Conservation (phyloP, 2,797 vertebrate genomes). For the Falco columbarius region DNA sequence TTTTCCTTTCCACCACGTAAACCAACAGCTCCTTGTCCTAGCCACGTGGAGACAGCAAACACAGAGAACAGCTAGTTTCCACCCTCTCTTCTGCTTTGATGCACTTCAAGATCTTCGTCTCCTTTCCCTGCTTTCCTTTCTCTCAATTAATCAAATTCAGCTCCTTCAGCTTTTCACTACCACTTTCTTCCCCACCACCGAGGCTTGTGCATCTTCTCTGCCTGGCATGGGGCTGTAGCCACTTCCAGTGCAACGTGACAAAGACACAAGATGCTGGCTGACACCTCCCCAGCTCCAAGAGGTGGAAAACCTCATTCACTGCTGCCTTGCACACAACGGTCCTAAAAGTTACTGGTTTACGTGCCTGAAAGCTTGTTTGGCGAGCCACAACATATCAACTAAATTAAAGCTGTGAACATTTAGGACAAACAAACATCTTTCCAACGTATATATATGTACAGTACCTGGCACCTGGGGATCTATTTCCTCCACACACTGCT, state of each 20-base stretch:
- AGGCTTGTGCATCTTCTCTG: neutral
- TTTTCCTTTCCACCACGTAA: neutral
- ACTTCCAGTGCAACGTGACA: neutral
- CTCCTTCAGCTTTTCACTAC: neutral
- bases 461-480: neutral
- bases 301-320: neutral
- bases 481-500: neutral
- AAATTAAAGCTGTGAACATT: conserved; percentile 7
- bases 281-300: neutral
- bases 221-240: fast-evolving
- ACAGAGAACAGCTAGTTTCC: neutral
- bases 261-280: neutral
- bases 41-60: fast-evolving
- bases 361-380: neutral
- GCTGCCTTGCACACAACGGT: neutral
- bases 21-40: neutral
- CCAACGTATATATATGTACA: neutral
- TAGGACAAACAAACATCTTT: neutral
- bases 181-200: fast-evolving
- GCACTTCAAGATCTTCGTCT: neutral
- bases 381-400: neutral
- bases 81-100: neutral
- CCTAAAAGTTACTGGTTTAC: neutral
- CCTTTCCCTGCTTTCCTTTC: neutral
- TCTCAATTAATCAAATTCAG: neutral